Evolutionary conservation across 2,113 vertebrate species (phyloP).

Genomic region (Phrynosoma blainvillii): DNA sequence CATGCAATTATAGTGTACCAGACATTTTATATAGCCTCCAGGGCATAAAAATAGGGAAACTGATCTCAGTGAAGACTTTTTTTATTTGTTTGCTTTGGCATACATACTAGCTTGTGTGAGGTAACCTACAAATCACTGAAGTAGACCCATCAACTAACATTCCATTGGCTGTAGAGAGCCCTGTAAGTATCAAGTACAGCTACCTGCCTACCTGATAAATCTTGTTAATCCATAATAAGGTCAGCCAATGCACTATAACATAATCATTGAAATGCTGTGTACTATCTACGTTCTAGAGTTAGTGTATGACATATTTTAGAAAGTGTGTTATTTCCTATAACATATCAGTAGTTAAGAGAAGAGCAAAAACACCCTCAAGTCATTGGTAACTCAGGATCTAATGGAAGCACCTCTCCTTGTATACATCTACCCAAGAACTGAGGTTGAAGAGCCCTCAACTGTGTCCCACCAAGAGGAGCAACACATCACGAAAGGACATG

Average conservation of each 20-base stretch:
- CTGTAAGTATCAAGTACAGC: background rate
- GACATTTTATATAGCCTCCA: background rate
- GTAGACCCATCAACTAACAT: background rate
- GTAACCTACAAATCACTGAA: background rate
- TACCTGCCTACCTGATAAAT: background rate
- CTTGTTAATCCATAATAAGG: background rate
- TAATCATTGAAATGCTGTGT: background rate
- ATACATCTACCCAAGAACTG: too few species aligned
- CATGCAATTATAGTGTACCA: conserved; percentile 20
- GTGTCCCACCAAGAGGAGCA: too few species aligned
- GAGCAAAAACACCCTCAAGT: too few species aligned
- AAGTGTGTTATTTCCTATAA: background rate
- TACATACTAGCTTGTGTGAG: background rate
- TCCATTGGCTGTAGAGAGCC: background rate
- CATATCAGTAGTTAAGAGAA: background rate
- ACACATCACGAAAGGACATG: too few species aligned
- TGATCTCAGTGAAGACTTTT: background rate
- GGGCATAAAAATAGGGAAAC: background rate
- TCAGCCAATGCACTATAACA: background rate
- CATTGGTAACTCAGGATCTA: too few species aligned
- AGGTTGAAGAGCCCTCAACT: too few species aligned
- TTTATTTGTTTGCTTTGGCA: background rate
- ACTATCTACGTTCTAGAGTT: background rate
- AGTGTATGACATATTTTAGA: background rate
- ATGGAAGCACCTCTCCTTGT: too few species aligned